Base-by-base conservation (phyloP, 2,888 invertebrate species). In the Carterocephalus palaemon region DNA sequence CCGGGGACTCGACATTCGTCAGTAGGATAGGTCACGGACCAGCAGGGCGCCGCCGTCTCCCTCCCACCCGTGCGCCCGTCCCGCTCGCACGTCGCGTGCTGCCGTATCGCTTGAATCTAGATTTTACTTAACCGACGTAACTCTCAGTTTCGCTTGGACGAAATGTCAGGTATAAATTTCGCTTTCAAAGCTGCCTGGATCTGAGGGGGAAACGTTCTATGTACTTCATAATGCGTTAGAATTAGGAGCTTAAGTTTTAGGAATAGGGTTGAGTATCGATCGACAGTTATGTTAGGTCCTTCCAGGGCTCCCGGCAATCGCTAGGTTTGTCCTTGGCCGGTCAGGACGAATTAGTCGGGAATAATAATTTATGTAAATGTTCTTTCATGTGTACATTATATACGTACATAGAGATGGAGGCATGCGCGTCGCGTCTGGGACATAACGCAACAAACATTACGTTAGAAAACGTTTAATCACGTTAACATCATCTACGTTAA, bases 21-120 rank as follows among this genome's bases (percentile, higher is more conserved):
- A 83, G 85, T 86, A 84, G 85, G 85, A 85, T 86, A 86, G 86
- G 86, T 86, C 86, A 84, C 85, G 85, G 85, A 84, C 82, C 70
- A 76, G 43, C 43, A 43, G 70, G 68, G 63, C 63, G 60, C 62
- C 43, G 57, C 60, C 52, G 48, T 81, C 82, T 60, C 70, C 52
- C 61, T 82, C 75, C 56, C 39, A 51, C 73, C 10, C 48, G 56
- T 60, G 54, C 47, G 48, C 38, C 51, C 59, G 56, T 52, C 56
- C 57, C 48, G 48, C 56, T 59, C 58, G 53, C 52, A 39, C 48
- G 41, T 28, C 26, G 24, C 20, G 36, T 24, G 12, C 50, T 8
- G 12, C 47, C 24, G 13, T 12, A 31, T 31, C 40, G 47, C 22
- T 26, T 53, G 47, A 79, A 62, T 54, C 51, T 57, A 57, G 52